These are phyloP conservation scores for Potamarius usumacintae DNA, from an alignment of 2,113 vertebrate species.

Conservation along the genomic window DNA sequence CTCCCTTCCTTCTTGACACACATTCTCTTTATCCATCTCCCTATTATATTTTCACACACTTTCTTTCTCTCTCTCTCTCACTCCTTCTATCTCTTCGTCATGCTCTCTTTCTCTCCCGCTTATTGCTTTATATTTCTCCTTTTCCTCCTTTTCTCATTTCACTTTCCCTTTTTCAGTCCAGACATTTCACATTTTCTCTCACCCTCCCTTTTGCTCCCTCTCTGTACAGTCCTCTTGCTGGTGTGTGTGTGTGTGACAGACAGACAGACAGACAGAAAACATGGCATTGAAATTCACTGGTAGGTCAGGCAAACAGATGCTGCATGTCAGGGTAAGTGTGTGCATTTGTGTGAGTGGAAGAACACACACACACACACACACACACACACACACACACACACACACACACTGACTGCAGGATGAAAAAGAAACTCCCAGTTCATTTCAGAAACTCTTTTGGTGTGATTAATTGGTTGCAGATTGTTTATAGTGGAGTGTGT, in stretches of 20 bases:
- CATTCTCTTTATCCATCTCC: not conserved
- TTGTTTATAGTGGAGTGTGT: conserved; percentile 14
- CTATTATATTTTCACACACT: not conserved
- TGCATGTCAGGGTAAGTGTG: not conserved
- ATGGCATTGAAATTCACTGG: conserved; percentile 36
- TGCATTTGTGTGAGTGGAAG: conserved; percentile 1
- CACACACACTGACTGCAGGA: not conserved
- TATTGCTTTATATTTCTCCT: not conserved
- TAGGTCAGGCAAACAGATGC: conserved; percentile 38
- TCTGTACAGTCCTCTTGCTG: too few relatives aligned
- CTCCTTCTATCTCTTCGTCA: conserved; percentile 1
- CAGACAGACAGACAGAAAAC: not conserved
- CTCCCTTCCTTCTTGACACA: not conserved
- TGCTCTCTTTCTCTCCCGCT: not conserved
- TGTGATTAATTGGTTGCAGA: conserved; percentile 17
- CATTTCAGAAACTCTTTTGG: not conserved
- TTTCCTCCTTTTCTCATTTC: not conserved
- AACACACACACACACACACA: conserved; percentile 14
- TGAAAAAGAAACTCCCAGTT: not conserved
- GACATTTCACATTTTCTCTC: not conserved
- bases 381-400: conserved; percentile 11
- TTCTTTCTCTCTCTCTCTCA: not conserved
- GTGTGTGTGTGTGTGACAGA: not conserved
- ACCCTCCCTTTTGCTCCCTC: not conserved
- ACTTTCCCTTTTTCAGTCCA: not conserved